Conservation (phyloP, 2,113 vertebrate genomes). For the Dicaeum eximium region DNA sequence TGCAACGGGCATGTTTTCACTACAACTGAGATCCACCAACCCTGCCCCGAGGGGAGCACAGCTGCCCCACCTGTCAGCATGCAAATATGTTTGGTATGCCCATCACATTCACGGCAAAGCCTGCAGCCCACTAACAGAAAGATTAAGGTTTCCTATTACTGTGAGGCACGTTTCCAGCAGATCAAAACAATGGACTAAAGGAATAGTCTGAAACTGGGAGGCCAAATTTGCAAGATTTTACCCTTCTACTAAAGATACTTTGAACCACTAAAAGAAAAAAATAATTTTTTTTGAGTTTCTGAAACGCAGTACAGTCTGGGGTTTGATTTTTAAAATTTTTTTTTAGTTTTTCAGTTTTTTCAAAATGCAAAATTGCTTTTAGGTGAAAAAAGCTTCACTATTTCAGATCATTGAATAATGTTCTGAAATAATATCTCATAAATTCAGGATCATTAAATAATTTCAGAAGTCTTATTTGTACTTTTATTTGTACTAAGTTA, state of each 20-base stretch:
- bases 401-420: neutral
- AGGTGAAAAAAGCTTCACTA: neutral
- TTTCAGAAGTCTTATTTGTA: neutral
- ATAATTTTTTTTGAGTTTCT: neutral
- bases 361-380: neutral
- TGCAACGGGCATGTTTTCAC: neutral
- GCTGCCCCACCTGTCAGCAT: slow-evolving; percentile 2
- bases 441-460: neutral
- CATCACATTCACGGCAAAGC: neutral
- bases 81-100: slow-evolving; percentile 45
- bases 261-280: neutral
- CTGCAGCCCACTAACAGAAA: neutral
- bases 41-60: slow-evolving; percentile 32
- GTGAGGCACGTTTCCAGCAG: neutral
- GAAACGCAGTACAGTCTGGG: neutral
- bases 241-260: neutral
- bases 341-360: neutral
- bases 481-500: neutral
- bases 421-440: neutral
- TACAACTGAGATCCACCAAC: neutral
- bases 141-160: neutral
- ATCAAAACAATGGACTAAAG: neutral
- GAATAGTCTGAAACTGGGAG: neutral
- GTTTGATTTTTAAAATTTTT: neutral
- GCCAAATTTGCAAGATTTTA: neutral